Evolutionary conservation across 2,113 vertebrate genomes (phyloP).

Genomic region (Neodon shergylaensis): DNA sequence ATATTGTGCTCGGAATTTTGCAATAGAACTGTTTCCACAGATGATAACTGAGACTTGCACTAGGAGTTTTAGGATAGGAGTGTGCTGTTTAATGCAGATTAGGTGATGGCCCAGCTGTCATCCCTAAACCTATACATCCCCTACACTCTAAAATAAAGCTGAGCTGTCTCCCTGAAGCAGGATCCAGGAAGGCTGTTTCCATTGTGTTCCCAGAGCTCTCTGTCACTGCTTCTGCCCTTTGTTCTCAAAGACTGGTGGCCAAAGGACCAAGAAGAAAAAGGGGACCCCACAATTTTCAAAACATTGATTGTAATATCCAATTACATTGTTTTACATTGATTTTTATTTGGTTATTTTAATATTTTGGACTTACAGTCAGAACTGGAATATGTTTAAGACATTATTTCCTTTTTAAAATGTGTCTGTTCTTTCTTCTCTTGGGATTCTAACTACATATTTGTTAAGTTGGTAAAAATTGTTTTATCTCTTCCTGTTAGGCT

Average conservation of each 20-base stretch:
- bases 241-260: not conserved
- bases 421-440: not conserved
- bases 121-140: not conserved
- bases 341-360: conserved; percentile 13
- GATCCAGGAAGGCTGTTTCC: not conserved
- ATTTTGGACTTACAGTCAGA: not conserved
- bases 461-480: not conserved
- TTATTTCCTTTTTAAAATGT: not conserved
- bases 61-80: not conserved
- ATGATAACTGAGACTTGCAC: not conserved
- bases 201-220: not conserved
- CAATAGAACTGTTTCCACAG: not conserved
- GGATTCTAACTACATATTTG: not conserved
- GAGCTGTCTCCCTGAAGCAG: not conserved
- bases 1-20: not conserved
- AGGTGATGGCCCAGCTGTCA: not conserved
- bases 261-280: not conserved
- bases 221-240: not conserved
- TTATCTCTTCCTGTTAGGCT: not conserved
- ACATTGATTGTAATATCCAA: not conserved
- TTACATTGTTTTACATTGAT: not conserved
- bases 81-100: not conserved
- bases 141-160: not conserved
- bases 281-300: not conserved
- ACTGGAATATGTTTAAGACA: not conserved